Conservation (phyloP, 2,113 vertebrate species). For the Tapirus terrestris region DNA sequence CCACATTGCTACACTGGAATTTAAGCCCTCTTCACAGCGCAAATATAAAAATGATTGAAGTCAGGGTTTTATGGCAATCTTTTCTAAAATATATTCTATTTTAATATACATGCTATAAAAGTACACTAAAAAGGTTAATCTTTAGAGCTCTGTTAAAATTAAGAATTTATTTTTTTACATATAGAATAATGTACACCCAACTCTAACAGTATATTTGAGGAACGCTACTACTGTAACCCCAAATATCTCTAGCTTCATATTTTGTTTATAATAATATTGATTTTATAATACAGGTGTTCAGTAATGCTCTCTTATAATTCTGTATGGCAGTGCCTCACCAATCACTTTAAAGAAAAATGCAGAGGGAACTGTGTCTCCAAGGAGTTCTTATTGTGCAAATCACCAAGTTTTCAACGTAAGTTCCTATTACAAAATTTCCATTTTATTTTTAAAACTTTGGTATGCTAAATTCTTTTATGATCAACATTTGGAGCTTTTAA, state of each 20-base stretch:
- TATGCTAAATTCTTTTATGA: not conserved
- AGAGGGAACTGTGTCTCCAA: not conserved
- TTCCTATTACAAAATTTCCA: not conserved
- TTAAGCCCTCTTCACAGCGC: constrained; percentile 67
- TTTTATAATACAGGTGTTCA: not conserved
- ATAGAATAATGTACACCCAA: constrained; percentile 57
- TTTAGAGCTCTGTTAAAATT: constrained; percentile 72
- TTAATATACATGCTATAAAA: constrained; percentile 85
- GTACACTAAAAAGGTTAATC: constrained; percentile 82
- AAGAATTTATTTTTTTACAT: constrained; percentile 69
- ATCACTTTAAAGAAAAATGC: not conserved
- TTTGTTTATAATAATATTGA: constrained; percentile 47
- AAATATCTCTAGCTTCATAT: constrained; percentile 47
- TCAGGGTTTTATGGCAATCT: constrained; percentile 72
- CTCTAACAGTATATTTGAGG: constrained; percentile 63
- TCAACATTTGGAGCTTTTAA: not conserved
- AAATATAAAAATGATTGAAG: constrained; percentile 69
- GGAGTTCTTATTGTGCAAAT: not conserved
- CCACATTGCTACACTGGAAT: not conserved
- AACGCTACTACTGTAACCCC: constrained; percentile 27
- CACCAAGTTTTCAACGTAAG: not conserved
- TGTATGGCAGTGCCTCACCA: not conserved
- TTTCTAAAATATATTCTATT: constrained; percentile 85
- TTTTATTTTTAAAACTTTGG: not conserved
- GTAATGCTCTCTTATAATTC: constrained; percentile 9